Evolutionary conservation across 1,140 invertebrate species (phyloP), one percentile per base, ranked within the genome.

Genomic region (Pseudomyrmex cubaensis): DNA sequence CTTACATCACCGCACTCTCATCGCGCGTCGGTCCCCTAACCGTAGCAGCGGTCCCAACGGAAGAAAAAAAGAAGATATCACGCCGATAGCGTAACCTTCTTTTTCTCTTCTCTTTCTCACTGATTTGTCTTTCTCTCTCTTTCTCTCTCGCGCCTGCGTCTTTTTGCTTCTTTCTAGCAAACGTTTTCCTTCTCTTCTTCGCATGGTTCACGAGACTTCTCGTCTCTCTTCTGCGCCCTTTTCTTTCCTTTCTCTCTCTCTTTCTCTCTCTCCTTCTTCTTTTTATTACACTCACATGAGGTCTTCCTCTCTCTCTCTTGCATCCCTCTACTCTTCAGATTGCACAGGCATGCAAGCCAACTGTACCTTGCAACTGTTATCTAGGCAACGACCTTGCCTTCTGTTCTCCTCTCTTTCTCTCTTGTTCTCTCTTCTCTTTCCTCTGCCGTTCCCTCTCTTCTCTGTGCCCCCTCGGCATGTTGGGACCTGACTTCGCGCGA

Each of bases 331-430:
- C 15, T 48, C 59, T 15, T n/a, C 12, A 61, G 22, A 77, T 87
- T 75, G 17, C 48, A 7, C 35, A 85, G 83, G 85, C 87, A 90
- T 88, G 82, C 90, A 80, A 91, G 77, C 73, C 90, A 91, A 92
- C 91, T 91, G 91, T 92, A 92, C 84, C 91, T 92, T 86, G 86
- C 90, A 90, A 92, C 91, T 92, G 91, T 92, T 92, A 92, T 92
- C 91, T 92, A 91, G 87, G 88, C 87, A 92, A 92, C 91, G 92
- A 92, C 91, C 92, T 92, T 92, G 92, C 86, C 88, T 89, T 83
- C 62, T 15, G 54, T 74, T 59, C 73, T 57, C 67, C 20, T 72
- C 62, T 69, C 61, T 54, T 46, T 56, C 13, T 50, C 4, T 50
- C 64, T 62, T 20, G 22, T 59, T 52, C 35, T 25, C 44, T 66